Base-by-base conservation (phyloP, 2,113 vertebrate species). In the Oryzias woworae region DNA sequence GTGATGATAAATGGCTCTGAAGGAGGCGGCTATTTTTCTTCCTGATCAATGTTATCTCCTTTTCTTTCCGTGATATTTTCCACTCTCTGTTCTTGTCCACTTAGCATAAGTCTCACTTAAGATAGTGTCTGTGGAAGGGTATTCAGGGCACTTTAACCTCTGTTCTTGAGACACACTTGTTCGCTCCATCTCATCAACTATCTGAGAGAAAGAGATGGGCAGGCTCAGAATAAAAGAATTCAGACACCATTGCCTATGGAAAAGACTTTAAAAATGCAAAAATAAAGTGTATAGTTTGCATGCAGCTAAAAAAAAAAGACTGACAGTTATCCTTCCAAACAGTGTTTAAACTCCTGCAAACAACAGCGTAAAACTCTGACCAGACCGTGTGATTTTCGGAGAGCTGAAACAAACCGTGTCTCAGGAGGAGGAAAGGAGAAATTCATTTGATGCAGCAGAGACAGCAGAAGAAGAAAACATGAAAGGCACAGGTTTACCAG, bases 121-220 rank as follows among this genome's bases (percentile, higher is more conserved):
- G 87, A 90, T 88, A 80, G 86, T 87, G 85, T 87, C 87, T 87
- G 65, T 41, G 60, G 56, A 87, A 86, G 71, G 73, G 69, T 83
- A 72, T 43, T 49, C 71, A n/a, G 75, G 76, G 66, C 82, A 81
- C 87, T 84, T 78, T 73, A 75, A 80, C 28, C 71, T 75, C 65
- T 53, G 74, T 73, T 85, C 86, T 76, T 62, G 28, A 86, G 81
- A 78, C 80, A 20, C 76, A 75, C 67, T 20, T 12, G 14, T 22
- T 55, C 8, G 71, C 65, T 53, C 73, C 72, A 73, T 85, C 71
- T 82, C 74, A 74, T 86, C 84, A 84, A 86, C 81, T 68, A 66
- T 71, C 69, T 46, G 50, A 63, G 69, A 79, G 84, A 85, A 77
- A 69, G 0, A 28, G 73, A 57, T 48, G 77, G 60, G 75, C 63